Base-by-base conservation (phyloP, 2,113 vertebrate genomes). In the Heloderma charlesbogerti region DNA sequence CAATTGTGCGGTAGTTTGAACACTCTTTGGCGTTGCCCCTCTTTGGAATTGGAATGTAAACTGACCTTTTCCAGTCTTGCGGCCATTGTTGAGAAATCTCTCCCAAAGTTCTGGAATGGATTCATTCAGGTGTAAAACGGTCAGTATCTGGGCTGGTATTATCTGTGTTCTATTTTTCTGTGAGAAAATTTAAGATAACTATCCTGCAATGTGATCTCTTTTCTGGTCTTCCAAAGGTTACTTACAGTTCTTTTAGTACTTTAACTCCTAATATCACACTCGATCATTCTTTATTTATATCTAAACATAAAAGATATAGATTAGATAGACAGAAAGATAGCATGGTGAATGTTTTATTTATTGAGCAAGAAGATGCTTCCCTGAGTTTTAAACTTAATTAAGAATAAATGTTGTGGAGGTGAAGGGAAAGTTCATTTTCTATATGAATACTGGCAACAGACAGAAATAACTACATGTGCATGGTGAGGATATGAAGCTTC, bases 401-500 rank as follows among this genome's bases (percentile, higher is more conserved):
- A 57, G 57, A 90, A 86, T 54, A 63, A 12, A 80, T 10, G 27
- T 63, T 63, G 60, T 20, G 25, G 34, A 51, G 1, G 12, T n/a
- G 66, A 78, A n/a, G 2, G 31, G 45, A 80, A 80, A 43, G 45
- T 43, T 45, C 20, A 57, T 16, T 84, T 72, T 57, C 20, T 77
- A 5, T 25, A 57, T 63, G 51, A 40, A 87, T 69, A 48, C 34
- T n/a, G 48, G 51, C 10, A 45, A 60, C 45, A 29, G 29, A 63
- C 40, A 88, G 71, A 81, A 77, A 83, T 84, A 83, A 10, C 31
- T 29, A 1, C 7, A 45, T 18, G 1, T 51, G 20, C 13, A 48
- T 22, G 31, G 60, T 0, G 3, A 92, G 80, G 3, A 0, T 0
- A 77, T 74, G 37, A 1, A 9, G 71, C 71, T 72, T 15, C 54